These are phyloP conservation scores for Acanthiza pusilla DNA, from an alignment of 2,797 vertebrate species.

Conservation along the genomic window DNA sequence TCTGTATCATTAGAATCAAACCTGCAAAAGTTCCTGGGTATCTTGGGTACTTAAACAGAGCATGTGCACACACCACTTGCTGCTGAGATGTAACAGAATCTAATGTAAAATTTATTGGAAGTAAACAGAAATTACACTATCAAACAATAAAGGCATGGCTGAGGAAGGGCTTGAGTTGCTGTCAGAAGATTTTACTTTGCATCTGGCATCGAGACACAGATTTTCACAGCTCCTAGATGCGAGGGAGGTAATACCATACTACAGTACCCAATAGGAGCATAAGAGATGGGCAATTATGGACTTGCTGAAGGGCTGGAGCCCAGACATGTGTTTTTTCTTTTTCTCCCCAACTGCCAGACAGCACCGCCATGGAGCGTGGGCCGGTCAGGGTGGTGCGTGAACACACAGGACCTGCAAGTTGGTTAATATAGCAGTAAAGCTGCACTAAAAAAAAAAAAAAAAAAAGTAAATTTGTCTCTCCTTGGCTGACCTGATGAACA, in stretches of 20 bases:
- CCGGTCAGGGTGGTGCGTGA: not conserved
- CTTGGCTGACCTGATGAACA: not conserved
- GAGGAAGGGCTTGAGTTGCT: not conserved
- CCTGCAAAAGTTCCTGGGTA: not conserved
- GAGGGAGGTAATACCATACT: not conserved
- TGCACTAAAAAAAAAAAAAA: not conserved
- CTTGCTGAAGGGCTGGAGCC: not conserved
- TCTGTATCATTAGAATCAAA: not conserved
- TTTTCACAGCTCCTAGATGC: not conserved
- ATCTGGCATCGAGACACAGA: not conserved
- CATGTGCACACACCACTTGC: not conserved
- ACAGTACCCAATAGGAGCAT: not conserved
- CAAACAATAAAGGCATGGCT: not conserved
- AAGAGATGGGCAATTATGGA: not conserved
- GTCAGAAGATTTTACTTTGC: not conserved
- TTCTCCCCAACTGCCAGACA: not conserved
- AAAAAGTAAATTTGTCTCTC: not conserved
- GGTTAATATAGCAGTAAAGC: not conserved
- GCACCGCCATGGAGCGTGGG: not conserved
- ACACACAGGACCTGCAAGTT: not conserved
- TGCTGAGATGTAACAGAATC: not conserved
- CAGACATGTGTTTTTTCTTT: not conserved
- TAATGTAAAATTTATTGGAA: not conserved
- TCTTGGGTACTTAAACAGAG: not conserved
- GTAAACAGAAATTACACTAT: not conserved